Percentiles rank a stretch among this genome's conserved stretches.
These are phyloP conservation scores for Tetragonula clypearis DNA, from an alignment of 1,140 invertebrate species.

Conservation along the genomic window DNA sequence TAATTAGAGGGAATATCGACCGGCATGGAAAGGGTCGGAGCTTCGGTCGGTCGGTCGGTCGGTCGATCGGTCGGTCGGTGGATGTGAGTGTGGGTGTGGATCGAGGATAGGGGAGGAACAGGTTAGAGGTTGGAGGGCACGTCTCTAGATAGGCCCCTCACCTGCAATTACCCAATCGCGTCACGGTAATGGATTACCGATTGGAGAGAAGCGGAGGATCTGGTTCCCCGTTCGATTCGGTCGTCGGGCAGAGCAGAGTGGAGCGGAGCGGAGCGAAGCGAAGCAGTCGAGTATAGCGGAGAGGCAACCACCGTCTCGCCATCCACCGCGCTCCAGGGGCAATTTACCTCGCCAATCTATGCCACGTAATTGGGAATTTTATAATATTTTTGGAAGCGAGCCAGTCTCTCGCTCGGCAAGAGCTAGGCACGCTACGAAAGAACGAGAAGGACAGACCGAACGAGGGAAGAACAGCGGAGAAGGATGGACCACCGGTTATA, in stretches of 20 bases:
- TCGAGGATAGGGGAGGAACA: conserved; percentile 30
- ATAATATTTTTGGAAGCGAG: conserved; percentile 81
- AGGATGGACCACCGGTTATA: conserved; percentile 54
- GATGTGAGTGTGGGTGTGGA: conserved; percentile 34
- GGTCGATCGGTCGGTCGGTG: conserved; percentile 51
- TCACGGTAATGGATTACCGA: conserved; percentile 79
- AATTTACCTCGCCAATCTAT: conserved; percentile 80
- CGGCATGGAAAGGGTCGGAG: conserved; percentile 69
- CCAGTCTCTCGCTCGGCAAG: conserved; percentile 69
- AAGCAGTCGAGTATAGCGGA: conserved; percentile 53
- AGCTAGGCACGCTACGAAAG: conserved; percentile 49
- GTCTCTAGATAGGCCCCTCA: conserved; percentile 75
- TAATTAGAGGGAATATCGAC: conserved; percentile 79
- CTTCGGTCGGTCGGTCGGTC: neutral
- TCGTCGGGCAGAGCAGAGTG: conserved; percentile 48
- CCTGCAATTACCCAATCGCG: conserved; percentile 79
- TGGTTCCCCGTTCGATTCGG: conserved; percentile 62
- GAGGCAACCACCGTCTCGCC: conserved; percentile 63
- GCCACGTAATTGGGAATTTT: conserved; percentile 80
- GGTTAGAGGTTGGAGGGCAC: conserved; percentile 65
- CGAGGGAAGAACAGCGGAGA: conserved; percentile 49
- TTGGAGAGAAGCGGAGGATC: conserved; percentile 69
- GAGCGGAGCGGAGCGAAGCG: conserved; percentile 51
- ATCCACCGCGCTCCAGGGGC: conserved; percentile 70
- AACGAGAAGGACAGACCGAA: conserved; percentile 40